Evolutionary conservation across 23 tunicate genomes (phyloP).

Genomic region (Halocynthia aurantium): DNA sequence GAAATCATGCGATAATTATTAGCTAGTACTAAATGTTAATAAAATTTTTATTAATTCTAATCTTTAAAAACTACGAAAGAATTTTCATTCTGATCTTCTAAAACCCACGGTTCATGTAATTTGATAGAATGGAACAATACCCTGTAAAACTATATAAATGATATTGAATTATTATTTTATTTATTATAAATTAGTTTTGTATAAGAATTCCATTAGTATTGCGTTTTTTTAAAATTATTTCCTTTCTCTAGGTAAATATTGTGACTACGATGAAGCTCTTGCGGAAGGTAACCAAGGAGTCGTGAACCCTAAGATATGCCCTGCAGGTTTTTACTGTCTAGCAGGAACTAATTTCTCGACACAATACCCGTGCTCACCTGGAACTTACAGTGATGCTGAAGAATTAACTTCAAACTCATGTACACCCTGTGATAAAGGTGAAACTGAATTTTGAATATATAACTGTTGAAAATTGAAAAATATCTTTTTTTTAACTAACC

Average conservation of each 20-base stretch:
- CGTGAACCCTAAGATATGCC: constrained; percentile 54
- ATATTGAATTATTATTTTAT: too few species aligned
- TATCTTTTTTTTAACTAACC: neutral
- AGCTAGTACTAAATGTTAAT: neutral
- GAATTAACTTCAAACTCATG: constrained; percentile 36
- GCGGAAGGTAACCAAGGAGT: constrained; percentile 43
- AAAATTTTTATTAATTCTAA: neutral
- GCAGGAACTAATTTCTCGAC: constrained; percentile 40
- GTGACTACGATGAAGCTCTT: constrained; percentile 64
- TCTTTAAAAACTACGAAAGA: neutral
- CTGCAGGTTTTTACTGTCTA: constrained; percentile 88
- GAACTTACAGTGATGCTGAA: constrained; percentile 38
- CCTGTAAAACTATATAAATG: too few species aligned
- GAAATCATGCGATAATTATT: neutral
- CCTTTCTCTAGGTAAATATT: constrained; percentile 41
- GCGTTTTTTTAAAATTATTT: too few species aligned
- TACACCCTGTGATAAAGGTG: constrained; percentile 60
- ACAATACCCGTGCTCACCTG: constrained; percentile 53
- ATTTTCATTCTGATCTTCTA: neutral
- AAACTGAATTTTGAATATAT: neutral
- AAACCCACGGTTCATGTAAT: constrained; percentile 1
- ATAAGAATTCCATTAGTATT: too few species aligned
- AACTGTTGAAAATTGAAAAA: neutral
- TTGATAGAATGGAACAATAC: constrained; percentile 2
- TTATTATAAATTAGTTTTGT: too few species aligned